Evolutionary conservation across 1,140 invertebrate genomes (phyloP).

Genomic region (Zophobas morio): DNA sequence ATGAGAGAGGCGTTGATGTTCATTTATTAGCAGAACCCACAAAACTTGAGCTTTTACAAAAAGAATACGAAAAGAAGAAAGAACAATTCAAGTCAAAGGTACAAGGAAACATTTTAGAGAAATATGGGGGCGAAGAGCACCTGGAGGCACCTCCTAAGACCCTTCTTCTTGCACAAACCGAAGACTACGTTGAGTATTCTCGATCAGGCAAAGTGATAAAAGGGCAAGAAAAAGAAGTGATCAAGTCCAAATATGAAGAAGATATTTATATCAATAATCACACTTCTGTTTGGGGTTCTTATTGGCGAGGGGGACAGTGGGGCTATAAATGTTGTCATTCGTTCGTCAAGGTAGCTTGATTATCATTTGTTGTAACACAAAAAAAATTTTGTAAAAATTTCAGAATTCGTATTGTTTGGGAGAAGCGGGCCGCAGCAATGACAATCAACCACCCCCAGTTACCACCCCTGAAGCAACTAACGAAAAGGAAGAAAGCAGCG

Average conservation of each 20-base stretch:
- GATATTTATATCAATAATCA: constrained; percentile 95
- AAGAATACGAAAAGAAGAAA: constrained; percentile 92
- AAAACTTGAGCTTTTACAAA: constrained; percentile 92
- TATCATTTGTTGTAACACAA: constrained; percentile 29
- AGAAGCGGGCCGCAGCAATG: constrained; percentile 76
- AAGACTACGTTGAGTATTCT: constrained; percentile 97
- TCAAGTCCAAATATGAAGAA: constrained; percentile 95
- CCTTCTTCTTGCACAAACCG: constrained; percentile 93
- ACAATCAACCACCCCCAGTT: constrained; percentile 59
- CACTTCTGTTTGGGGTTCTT: constrained; percentile 95
- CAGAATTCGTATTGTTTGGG: constrained; percentile 91
- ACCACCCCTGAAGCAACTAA: constrained; percentile 45
- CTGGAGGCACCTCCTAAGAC: constrained; percentile 88
- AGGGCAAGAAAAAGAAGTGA: constrained; percentile 89
- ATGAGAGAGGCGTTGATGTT: constrained; percentile 94
- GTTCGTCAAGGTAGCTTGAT: constrained; percentile 82
- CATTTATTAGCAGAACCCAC: constrained; percentile 98
- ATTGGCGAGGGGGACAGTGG: constrained; percentile 93
- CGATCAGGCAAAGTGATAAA: constrained; percentile 88
- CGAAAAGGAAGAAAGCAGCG: constrained; percentile 53
- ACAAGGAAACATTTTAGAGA: constrained; percentile 83
- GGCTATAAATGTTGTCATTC: constrained; percentile 97
- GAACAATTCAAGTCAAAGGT: constrained; percentile 86
- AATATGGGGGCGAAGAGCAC: constrained; percentile 95
- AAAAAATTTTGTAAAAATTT: constrained; percentile 45